These are phyloP conservation scores for Neosilurus mollespiculum DNA, from an alignment of 2,797 vertebrate genomes.

Conservation along the genomic window DNA sequence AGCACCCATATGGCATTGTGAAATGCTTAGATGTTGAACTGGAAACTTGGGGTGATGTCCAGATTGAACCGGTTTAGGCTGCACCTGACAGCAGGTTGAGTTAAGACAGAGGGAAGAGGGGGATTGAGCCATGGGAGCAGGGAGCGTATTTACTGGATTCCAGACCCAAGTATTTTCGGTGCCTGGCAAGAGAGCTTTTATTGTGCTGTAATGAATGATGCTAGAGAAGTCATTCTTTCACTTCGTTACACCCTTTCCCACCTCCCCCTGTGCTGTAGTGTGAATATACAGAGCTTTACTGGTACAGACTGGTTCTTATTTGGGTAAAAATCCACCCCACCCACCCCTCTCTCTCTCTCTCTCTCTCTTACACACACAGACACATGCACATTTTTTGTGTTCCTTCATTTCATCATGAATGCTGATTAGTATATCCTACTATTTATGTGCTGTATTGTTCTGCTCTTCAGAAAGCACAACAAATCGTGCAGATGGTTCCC, in stretches of 20 bases:
- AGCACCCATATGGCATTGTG: not conserved
- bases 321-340: conserved; percentile 50
- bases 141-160: conserved; percentile 46
- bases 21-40: conserved; percentile 9
- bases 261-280: conserved; percentile 60
- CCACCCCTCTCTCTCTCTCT: too few relatives aligned
- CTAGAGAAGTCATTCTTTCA: conserved; percentile 48
- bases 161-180: conserved; percentile 41
- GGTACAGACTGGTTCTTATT: conserved; percentile 77
- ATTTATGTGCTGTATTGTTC: not conserved
- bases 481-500: not conserved
- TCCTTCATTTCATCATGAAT: not conserved
- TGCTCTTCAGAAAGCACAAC: not conserved
- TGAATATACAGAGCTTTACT: conserved; percentile 66
- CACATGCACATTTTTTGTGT: not conserved
- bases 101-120: conserved; percentile 17
- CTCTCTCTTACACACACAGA: not conserved
- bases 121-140: not conserved
- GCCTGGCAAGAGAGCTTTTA: conserved; percentile 52
- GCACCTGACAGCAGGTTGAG: conserved; percentile 55
- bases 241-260: conserved; percentile 39
- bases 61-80: conserved; percentile 43
- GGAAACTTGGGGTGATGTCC: conserved; percentile 31
- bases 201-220: conserved; percentile 57
- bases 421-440: conserved; percentile 5